Evolutionary conservation across 1,140 invertebrate genomes (phyloP).

Genomic region (Drosophila sechellia): DNA sequence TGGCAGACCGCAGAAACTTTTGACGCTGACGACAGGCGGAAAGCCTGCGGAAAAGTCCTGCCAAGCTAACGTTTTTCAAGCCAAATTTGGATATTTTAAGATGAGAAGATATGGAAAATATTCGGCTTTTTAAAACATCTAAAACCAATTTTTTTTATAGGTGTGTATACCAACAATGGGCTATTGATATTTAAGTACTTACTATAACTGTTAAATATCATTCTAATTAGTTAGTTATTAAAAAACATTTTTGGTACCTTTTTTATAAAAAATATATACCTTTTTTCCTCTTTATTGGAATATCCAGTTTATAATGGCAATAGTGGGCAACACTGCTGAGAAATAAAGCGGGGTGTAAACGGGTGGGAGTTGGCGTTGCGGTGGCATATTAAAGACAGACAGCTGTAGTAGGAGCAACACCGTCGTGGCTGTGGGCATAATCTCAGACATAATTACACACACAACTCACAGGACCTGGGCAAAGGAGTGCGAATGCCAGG

Average conservation of each 20-base stretch:
- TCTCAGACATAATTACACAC: conserved; percentile 81
- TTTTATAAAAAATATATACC: no score
- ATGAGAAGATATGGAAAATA: neutral
- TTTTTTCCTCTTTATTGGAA: no score
- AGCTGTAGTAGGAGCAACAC: conserved; percentile 33
- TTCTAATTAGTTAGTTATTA: neutral
- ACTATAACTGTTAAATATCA: no score
- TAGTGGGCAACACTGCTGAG: neutral
- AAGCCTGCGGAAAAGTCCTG: conserved; percentile 4
- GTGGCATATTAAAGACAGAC: conserved; percentile 63
- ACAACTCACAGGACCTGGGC: conserved; percentile 30
- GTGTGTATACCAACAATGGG: no score
- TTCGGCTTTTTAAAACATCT: neutral
- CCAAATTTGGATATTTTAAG: neutral
- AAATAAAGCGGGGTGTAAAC: conserved; percentile 4
- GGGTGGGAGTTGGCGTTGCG: neutral
- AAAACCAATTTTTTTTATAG: no score
- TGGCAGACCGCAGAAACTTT: conserved; percentile 69
- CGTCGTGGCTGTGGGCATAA: conserved; percentile 74
- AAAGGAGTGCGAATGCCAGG: conserved; percentile 28
- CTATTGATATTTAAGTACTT: no score
- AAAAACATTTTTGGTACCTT: no score
- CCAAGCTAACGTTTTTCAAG: neutral
- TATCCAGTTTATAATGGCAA: no score
- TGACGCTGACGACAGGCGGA: conserved; percentile 58